Evolutionary conservation across 2,797 vertebrate species (phyloP).

Genomic region (Atherinosoma microstoma): DNA sequence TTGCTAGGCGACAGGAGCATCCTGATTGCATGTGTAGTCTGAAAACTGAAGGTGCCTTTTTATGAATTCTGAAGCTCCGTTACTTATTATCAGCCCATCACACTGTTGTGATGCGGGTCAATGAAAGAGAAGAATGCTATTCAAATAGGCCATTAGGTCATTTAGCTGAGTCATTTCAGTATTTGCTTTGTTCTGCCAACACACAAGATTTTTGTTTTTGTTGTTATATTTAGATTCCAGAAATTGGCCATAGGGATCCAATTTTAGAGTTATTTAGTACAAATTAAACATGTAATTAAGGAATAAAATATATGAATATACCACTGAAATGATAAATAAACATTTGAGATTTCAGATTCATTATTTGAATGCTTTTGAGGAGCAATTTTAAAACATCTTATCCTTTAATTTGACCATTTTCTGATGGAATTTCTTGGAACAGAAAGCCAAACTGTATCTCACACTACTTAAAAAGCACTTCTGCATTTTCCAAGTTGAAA

Average conservation of each 20-base stretch:
- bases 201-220: constrained; percentile 2
- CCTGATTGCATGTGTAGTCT: constrained; percentile 61
- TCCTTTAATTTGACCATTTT: background rate
- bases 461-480: too few species aligned
- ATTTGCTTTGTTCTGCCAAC: constrained; percentile 44
- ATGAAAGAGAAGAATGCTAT: constrained; percentile 29
- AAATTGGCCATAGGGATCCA: background rate
- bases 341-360: background rate
- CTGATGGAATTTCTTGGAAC: too few species aligned
- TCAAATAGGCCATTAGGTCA: constrained; percentile 25
- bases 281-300: background rate
- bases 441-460: too few species aligned
- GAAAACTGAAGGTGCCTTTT: constrained; percentile 59
- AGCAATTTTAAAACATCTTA: background rate
- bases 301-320: too few species aligned
- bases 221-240: background rate
- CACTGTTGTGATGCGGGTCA: constrained; percentile 37
- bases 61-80: constrained; percentile 57
- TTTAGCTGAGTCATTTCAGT: constrained; percentile 12
- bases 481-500: too few species aligned
- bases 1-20: constrained; percentile 77
- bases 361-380: background rate
- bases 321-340: background rate
- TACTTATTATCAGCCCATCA: constrained; percentile 41
- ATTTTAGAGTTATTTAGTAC: background rate